Percentiles rank a stretch among this genome's conserved stretches.
phyloP scores from a whole-genome alignment of 2,888 invertebrate species.

The Nemotelus pantherinus region DNA sequence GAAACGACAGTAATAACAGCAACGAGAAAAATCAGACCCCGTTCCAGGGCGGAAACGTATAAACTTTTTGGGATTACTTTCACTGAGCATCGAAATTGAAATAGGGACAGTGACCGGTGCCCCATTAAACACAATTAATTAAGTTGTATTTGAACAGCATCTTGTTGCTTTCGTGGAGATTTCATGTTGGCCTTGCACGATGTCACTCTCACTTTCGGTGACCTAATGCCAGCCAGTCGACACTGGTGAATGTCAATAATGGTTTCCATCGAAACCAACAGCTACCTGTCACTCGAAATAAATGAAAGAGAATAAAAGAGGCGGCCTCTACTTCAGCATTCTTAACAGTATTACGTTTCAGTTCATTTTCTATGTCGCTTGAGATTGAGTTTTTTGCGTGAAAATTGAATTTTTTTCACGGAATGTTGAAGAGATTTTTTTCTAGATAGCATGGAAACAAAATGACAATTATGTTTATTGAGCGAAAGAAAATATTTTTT shows the following conservation, averaged over 20 bases:
- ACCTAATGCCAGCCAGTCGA: not conserved
- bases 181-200: not conserved
- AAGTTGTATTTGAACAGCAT: slow-evolving; percentile 33
- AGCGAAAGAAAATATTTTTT: not conserved
- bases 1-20: not conserved
- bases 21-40: not conserved
- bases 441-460: not conserved
- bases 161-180: slow-evolving; percentile 20
- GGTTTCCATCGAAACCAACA: slow-evolving; percentile 35
- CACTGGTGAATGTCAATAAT: slow-evolving; percentile 29
- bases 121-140: slow-evolving; percentile 28
- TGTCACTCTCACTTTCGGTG: not conserved
- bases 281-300: not conserved
- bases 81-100: slow-evolving; percentile 4
- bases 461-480: slow-evolving; percentile 6
- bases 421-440: slow-evolving; percentile 22
- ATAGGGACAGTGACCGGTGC: not conserved
- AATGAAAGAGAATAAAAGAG: not conserved
- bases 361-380: slow-evolving; percentile 18
- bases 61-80: too few species aligned
- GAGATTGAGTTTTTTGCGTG: slow-evolving; percentile 4
- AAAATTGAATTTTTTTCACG: slow-evolving; percentile 30
- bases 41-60: too few species aligned
- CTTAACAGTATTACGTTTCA: not conserved
- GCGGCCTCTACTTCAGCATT: not conserved